Percentiles rank a stretch among this genome's conserved stretches.
Evolutionary conservation across 1,140 invertebrate species (phyloP).

Genomic region (Saccostrea echinata): DNA sequence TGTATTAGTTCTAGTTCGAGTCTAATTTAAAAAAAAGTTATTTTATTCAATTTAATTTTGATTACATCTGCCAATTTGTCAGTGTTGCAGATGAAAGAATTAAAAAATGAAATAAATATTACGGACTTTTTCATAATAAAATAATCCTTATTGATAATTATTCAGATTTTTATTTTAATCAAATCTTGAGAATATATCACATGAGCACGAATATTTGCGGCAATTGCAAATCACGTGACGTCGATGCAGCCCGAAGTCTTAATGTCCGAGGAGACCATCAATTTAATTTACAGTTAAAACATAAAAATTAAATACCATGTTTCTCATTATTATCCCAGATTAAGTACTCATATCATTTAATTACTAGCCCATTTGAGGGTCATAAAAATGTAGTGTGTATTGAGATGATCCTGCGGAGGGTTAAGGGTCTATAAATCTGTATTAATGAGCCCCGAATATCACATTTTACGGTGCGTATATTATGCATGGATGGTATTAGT

Average conservation of each 20-base stretch:
- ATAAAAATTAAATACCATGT: conserved; percentile 36
- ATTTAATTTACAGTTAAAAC: conserved; percentile 33
- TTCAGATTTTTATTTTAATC: too few species aligned
- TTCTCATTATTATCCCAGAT: conserved; percentile 17
- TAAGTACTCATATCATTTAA: conserved; percentile 27
- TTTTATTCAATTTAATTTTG: too few species aligned
- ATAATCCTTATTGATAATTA: too few species aligned
- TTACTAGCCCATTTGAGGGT: conserved; percentile 27
- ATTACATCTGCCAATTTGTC: too few species aligned
- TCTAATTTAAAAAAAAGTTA: too few species aligned
- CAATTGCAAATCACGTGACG: conserved; percentile 16
- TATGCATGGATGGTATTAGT: conserved; percentile 28
- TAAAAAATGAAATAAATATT: too few species aligned
- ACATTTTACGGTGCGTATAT: conserved; percentile 7
- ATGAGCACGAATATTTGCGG: neutral
- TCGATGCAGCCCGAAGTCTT: neutral
- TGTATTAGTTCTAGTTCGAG: too few species aligned
- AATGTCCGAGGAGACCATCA: conserved; percentile 22
- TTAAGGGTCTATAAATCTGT: conserved; percentile 39
- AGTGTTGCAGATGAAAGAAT: too few species aligned
- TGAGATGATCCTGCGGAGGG: neutral
- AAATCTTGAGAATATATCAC: neutral
- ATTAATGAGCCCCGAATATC: conserved; percentile 23
- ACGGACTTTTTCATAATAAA: too few species aligned
- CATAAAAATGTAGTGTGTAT: conserved; percentile 37